phyloP scores from a whole-genome alignment of 2,888 invertebrate genomes.

The Timema podura region DNA sequence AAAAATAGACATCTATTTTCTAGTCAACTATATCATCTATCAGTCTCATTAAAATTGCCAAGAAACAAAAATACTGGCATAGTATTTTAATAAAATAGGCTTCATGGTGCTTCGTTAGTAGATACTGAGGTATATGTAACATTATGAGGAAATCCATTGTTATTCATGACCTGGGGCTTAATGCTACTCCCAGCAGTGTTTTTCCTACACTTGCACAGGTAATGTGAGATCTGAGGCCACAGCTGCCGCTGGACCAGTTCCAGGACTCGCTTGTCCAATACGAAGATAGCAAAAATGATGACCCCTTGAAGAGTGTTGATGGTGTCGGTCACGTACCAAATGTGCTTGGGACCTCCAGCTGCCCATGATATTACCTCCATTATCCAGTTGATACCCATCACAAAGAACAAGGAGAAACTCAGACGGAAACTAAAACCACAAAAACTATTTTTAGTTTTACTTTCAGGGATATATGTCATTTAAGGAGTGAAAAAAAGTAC shows the following conservation, averaged over 20 bases:
- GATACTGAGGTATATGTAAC: too few relatives aligned
- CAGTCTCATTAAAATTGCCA: too few relatives aligned
- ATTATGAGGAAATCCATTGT: too few relatives aligned
- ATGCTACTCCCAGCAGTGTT: not conserved
- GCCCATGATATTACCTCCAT: constrained; percentile 66
- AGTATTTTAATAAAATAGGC: too few relatives aligned
- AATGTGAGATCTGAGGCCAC: constrained; percentile 17
- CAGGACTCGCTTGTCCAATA: constrained; percentile 22
- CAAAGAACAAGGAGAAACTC: constrained; percentile 57
- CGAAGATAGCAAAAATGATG: constrained; percentile 27
- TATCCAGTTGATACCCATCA: constrained; percentile 68
- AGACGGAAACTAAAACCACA: constrained; percentile 49
- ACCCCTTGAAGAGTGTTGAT: constrained; percentile 36
- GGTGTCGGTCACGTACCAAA: constrained; percentile 36
- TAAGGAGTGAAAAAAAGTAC: too few relatives aligned
- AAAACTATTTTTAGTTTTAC: not conserved
- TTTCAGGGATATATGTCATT: too few relatives aligned
- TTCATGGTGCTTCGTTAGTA: too few relatives aligned
- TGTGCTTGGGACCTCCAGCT: constrained; percentile 45
- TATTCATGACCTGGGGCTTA: too few relatives aligned
- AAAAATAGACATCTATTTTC: too few relatives aligned
- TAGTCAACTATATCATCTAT: too few relatives aligned
- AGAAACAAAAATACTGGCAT: too few relatives aligned
- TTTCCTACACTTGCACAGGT: constrained; percentile 15
- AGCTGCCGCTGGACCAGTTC: constrained; percentile 10